phyloP scores from a whole-genome alignment of 2,888 invertebrate species.

The Rhaphigaster nebulosa region DNA sequence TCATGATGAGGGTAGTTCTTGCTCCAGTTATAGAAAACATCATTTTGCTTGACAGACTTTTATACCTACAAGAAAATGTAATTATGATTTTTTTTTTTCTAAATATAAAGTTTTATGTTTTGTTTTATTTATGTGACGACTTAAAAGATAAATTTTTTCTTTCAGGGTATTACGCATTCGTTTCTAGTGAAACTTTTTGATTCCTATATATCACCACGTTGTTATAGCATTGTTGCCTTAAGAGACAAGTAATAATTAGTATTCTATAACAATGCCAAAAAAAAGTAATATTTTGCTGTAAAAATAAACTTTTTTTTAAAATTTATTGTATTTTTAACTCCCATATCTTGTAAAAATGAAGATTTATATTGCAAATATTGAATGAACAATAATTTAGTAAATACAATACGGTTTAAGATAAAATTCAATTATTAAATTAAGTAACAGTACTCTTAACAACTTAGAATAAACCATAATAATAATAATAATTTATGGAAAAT shows the following conservation, averaged over 20 bases:
- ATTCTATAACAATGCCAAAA: neutral
- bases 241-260: constrained; percentile 3
- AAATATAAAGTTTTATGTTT: constrained; percentile 53
- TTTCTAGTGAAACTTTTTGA: constrained; percentile 85
- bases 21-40: constrained; percentile 86
- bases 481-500: too few species aligned
- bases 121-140: constrained; percentile 68
- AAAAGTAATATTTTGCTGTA: neutral
- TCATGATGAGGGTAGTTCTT: constrained; percentile 81
- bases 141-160: constrained; percentile 64
- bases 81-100: constrained; percentile 50
- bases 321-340: too few species aligned
- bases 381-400: too few species aligned
- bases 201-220: constrained; percentile 86
- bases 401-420: too few species aligned
- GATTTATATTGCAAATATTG: too few species aligned
- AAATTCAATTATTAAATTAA: too few species aligned
- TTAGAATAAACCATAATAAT: too few species aligned
- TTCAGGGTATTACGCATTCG: constrained; percentile 70
- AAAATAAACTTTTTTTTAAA: neutral
- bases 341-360: too few species aligned
- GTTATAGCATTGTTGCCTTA: constrained; percentile 79
- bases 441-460: too few species aligned
- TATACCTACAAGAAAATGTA: constrained; percentile 80
- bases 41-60: constrained; percentile 84